These are phyloP conservation scores for Andrena trimmerana DNA, from an alignment of 2,888 invertebrate species.

Conservation along the genomic window DNA sequence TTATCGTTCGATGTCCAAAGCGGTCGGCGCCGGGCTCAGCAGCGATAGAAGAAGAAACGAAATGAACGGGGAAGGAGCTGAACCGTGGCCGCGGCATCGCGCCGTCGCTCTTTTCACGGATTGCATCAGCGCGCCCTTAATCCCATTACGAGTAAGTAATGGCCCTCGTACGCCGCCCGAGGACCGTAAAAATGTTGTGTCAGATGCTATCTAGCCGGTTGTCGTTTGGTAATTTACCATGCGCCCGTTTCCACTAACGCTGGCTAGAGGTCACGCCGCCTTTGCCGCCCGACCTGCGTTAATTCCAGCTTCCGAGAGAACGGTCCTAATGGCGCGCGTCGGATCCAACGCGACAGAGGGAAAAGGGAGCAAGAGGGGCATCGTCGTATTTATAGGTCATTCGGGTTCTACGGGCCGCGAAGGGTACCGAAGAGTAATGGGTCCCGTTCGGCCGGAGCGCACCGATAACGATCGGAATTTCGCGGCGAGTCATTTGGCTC, in stretches of 20 bases:
- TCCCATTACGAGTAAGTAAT: conserved; percentile 79
- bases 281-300: conserved; percentile 52
- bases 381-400: conserved; percentile 39
- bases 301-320: conserved; percentile 64
- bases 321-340: conserved; percentile 12
- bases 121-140: conserved; percentile 75
- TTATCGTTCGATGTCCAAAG: conserved; percentile 51
- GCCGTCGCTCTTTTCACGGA: conserved; percentile 41
- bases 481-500: conserved; percentile 24
- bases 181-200: conserved; percentile 79
- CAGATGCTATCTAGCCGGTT: conserved; percentile 71
- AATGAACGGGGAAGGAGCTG: not conserved
- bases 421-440: conserved; percentile 31
- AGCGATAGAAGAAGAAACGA: conserved; percentile 5
- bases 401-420: conserved; percentile 17
- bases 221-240: conserved; percentile 75
- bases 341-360: not conserved
- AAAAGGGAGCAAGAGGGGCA: not conserved
- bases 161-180: conserved; percentile 64
- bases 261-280: conserved; percentile 55
- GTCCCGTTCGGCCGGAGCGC: conserved; percentile 14
- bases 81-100: conserved; percentile 24
- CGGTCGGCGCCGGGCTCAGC: not conserved
- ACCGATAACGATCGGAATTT: conserved; percentile 54
- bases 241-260: conserved; percentile 46